Evolutionary conservation across 2,113 vertebrate genomes (phyloP).

Genomic region (Actenoides hombroni): DNA sequence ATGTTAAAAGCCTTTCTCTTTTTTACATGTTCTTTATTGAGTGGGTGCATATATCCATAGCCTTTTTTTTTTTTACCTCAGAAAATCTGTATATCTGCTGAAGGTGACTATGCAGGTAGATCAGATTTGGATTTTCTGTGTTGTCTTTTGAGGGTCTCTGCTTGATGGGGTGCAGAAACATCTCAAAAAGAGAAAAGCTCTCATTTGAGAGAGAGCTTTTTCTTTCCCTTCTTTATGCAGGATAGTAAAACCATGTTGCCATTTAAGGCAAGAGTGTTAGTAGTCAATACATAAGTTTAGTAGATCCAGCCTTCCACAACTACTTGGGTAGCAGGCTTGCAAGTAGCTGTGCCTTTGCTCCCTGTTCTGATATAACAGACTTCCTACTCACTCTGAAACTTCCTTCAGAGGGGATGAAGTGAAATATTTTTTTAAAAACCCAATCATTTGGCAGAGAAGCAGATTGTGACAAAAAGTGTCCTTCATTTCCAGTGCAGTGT

Average conservation of each 20-base stretch:
- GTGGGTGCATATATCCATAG: rapidly evolving
- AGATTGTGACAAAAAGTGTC: neutral
- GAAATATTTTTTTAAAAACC: neutral
- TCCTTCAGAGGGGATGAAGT: neutral
- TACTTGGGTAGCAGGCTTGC: neutral
- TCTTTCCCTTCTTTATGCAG: neutral
- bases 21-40: neutral
- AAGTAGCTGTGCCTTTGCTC: neutral
- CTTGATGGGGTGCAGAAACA: neutral
- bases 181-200: neutral
- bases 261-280: neutral
- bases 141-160: neutral
- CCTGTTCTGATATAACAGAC: neutral
- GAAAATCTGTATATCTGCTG: neutral
- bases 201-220: neutral
- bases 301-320: neutral
- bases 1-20: neutral
- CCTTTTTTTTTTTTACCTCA: neutral
- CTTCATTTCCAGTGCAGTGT: neutral
- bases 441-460: neutral
- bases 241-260: neutral
- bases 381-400: neutral
- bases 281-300: neutral
- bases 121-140: neutral
- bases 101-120: neutral